Evolutionary conservation across 2,113 vertebrate species (phyloP).

Genomic region (Copsychus sechellarum): DNA sequence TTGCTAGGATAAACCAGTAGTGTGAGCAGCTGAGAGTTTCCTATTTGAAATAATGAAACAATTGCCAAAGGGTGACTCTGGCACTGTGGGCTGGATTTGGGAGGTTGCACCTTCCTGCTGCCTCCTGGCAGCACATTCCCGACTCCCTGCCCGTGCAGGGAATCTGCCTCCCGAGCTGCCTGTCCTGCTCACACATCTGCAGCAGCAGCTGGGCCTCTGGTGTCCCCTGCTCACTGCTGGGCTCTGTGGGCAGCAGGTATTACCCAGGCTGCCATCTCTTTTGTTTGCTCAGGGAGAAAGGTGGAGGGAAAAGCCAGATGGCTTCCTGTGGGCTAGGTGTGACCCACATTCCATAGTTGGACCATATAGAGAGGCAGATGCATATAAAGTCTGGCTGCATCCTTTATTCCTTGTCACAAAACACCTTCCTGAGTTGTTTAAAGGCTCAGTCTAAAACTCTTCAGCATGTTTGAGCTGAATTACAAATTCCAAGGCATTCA

Average conservation of each 20-base stretch:
- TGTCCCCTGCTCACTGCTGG: not conserved
- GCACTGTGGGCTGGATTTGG: not conserved
- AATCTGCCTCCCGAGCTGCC: not conserved
- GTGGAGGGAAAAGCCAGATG: constrained; percentile 22
- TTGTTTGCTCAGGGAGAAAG: not conserved
- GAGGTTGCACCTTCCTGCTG: not conserved
- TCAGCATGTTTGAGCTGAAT: not conserved
- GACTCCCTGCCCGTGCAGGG: fast-evolving
- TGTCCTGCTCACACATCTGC: not conserved
- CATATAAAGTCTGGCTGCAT: not conserved
- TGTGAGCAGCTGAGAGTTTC: not conserved
- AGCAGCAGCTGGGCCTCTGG: not conserved
- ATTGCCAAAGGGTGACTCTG: not conserved
- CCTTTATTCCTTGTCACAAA: constrained; percentile 6
- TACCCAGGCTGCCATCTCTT: not conserved
- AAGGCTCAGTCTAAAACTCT: constrained; percentile 7
- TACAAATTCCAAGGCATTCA: not conserved
- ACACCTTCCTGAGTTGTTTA: not conserved
- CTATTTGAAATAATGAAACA: not conserved
- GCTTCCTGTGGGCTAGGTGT: not conserved
- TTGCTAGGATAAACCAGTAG: not conserved
- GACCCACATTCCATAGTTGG: not conserved
- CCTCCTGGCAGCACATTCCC: not conserved
- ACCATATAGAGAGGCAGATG: constrained; percentile 16
- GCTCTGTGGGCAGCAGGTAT: not conserved